Evolutionary conservation across 2,113 vertebrate genomes (phyloP).

Genomic region (Indicator maculatus): DNA sequence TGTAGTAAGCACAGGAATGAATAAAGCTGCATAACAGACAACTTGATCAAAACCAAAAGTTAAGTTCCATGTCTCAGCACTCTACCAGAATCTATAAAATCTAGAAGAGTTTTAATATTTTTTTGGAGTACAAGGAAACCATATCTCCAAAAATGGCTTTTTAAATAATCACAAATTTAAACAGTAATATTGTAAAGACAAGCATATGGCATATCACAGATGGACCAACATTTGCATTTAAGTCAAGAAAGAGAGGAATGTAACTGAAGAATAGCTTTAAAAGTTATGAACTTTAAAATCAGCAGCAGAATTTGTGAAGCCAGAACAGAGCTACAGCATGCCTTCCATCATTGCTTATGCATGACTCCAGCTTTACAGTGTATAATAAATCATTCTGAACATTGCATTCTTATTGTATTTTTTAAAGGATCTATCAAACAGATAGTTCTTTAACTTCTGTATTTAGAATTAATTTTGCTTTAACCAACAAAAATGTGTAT

Average conservation of each 20-base stretch:
- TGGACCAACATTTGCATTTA: not conserved
- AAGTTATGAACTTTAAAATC: not conserved
- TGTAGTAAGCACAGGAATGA: not conserved
- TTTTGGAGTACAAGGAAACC: not conserved
- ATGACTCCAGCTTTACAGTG: not conserved
- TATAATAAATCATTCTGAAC: slow-evolving; percentile 38
- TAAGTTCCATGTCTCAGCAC: not conserved
- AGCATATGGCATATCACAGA: not conserved
- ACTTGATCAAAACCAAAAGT: not conserved
- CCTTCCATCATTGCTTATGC: slow-evolving; percentile 30
- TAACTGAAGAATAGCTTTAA: not conserved
- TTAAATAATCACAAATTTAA: not conserved
- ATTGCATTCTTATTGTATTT: not conserved
- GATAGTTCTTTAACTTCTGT: not conserved
- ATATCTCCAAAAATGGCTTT: not conserved
- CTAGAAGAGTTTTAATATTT: not conserved
- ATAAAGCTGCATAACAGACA: not conserved
- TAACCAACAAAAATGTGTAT: not conserved
- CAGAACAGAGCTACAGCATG: not conserved
- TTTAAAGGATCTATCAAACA: slow-evolving; percentile 5
- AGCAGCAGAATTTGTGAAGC: slow-evolving; percentile 21
- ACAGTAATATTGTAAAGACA: not conserved
- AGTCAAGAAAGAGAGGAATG: not conserved
- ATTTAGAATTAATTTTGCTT: slow-evolving; percentile 14
- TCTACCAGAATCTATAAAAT: not conserved